Evolutionary conservation across 1,140 invertebrate genomes (phyloP), one percentile per base, ranked within the genome.

Genomic region (Pissodes strobi): DNA sequence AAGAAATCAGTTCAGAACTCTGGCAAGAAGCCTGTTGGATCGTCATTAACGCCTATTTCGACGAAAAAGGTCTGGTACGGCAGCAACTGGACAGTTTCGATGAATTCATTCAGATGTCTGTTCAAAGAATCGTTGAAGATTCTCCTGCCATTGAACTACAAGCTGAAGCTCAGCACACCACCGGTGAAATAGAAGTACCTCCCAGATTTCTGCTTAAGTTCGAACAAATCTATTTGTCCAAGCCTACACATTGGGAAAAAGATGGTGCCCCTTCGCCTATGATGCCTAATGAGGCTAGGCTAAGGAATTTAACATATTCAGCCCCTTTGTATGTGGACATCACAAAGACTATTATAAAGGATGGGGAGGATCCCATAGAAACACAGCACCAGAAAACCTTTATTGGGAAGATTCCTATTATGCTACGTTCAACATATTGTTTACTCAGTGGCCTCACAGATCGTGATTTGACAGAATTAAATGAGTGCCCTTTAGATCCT

Each of bases 1-100:
- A 93, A 77, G 94, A 97, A 81, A 95, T 98, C 71, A 95, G 94
- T 10, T 89, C 93, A 12, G 94, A 97, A 76, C 80, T 97, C 56
- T 98, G 95, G 95, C 95, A 99, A 81, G 97, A 99, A 85, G 97
- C 97, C n/a, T 99, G 96, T 75, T 99, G 97, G 97, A 97, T 98
- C 78, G 96, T 99, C 38, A 99, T 99, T 72, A 97, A 95, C 75
- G 94, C 97, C 1, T 99, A 99, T 80, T 99, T 99, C 81, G 97
- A 99, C 79, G 97, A 99, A 78, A 99, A 99, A 82, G 97, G 94
- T 79, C 84, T 99, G 39, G 97, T 99, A n/a, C 85, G 97, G 48
- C 97, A 99, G 76, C 97, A 99, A 76, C 81, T 99, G 64, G 97
- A 99, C 75, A 98, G 95, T 71, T 99, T 99, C 81, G 97, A 99